Evolutionary conservation across 1,140 invertebrate genomes (phyloP).

Genomic region (Whitmania pigra): DNA sequence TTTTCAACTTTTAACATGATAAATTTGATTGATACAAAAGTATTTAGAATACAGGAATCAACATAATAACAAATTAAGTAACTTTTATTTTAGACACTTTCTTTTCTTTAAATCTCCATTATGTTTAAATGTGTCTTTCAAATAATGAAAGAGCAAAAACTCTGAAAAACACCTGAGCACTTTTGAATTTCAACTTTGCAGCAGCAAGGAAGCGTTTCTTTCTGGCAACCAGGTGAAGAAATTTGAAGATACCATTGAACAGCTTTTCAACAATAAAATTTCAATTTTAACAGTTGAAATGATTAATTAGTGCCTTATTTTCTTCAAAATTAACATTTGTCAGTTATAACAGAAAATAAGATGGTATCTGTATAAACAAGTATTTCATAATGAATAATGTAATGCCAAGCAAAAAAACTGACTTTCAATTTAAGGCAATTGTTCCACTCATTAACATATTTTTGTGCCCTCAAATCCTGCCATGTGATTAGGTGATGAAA

Average conservation of each 20-base stretch:
- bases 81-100: background rate
- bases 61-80: background rate
- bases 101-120: background rate
- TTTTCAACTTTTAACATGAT: background rate
- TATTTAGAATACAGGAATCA: background rate
- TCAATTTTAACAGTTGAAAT: background rate
- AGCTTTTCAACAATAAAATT: slow-evolving; percentile 36
- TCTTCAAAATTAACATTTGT: background rate
- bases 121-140: background rate
- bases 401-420: slow-evolving; percentile 18
- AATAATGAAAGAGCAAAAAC: no score
- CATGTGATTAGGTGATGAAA: slow-evolving; percentile 91
- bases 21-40: background rate
- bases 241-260: slow-evolving; percentile 51
- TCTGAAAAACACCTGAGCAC: slow-evolving; percentile 37
- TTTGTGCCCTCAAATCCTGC: slow-evolving; percentile 75
- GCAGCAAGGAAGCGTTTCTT: slow-evolving; percentile 63
- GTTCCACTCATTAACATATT: slow-evolving; percentile 72
- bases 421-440: slow-evolving; percentile 62
- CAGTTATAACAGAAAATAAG: no score
- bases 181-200: slow-evolving; percentile 40
- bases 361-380: background rate
- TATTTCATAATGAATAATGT: background rate
- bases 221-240: slow-evolving; percentile 62
- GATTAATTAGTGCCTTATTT: background rate